Evolutionary conservation across 2,113 vertebrate genomes (phyloP), one percentile per base, ranked within the genome.

Genomic region (Lepus americanus): DNA sequence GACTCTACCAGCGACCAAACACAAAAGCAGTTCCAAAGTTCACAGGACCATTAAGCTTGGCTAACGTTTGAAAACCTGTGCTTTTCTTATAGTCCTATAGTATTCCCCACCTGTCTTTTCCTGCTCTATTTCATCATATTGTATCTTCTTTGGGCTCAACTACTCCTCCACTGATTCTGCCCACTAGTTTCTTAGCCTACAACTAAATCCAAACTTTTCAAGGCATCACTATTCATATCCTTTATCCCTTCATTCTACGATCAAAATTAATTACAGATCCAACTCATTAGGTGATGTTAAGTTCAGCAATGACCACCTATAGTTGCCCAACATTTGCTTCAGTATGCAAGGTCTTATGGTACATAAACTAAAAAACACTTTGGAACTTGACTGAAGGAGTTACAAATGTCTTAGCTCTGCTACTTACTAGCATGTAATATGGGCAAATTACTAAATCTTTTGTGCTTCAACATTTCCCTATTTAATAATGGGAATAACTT

Each of bases 301-400:
- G n/a, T 70, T 90, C 53, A 87, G 70, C 78, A 87, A 19, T 29
- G 63, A 83, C 0, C 1, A 87, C 25, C 31, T 63, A 87, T 5
- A 80, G 49, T 1, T 73, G 9, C 53, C 39, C 67, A 81, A 93
- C 20, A 63, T 6, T 27, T 70, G 19, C 81, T 85, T 92, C 66
- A 76, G 9, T 87, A 86, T 53, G 19, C 53, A 88, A 23, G 55
- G 74, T 9, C 44, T 83, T 25, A 31, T 7, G 44, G 49, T 44
- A 90, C 0, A 94, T 10, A 86, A 93, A 63, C 19, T 64, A 49
- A 82, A 83, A 96, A 12, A 89, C 36, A 79, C 74, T 85, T 55
- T 88, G 44, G 31, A 92, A 93, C 5, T 27, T 73, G 70, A 85
- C 6, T 55, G 49, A 22, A 27, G 59, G 17, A 10, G 27, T 87